phyloP scores from a whole-genome alignment of 2,888 invertebrate genomes.

The Halocaridina rubra region DNA sequence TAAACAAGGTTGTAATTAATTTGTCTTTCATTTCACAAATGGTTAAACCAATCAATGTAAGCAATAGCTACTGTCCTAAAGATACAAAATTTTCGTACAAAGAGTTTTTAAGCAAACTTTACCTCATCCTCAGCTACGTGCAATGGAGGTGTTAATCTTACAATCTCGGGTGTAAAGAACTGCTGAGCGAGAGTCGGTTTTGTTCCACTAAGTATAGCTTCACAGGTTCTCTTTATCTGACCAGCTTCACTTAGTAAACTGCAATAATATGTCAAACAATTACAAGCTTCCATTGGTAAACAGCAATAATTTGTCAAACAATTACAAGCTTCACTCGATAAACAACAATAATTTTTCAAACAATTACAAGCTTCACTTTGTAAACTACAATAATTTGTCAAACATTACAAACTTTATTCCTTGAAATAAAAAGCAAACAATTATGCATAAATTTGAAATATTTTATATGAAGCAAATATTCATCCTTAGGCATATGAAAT shows the following conservation, averaged over 20 bases:
- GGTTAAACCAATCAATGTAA: no score
- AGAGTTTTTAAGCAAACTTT: no score
- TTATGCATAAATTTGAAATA: not conserved
- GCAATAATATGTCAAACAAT: no score
- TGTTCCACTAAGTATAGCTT: slow-evolving; percentile 34
- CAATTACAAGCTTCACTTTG: slow-evolving; percentile 32
- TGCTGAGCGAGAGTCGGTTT: slow-evolving; percentile 33
- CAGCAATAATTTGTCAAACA: no score
- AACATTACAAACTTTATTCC: not conserved
- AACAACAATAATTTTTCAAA: not conserved
- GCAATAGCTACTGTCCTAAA: no score
- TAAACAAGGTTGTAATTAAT: no score
- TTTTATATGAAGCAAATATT: not conserved
- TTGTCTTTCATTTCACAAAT: no score
- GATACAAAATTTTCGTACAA: no score
- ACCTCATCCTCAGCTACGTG: slow-evolving; percentile 55
- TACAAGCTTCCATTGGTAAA: slow-evolving; percentile 21
- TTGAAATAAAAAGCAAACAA: not conserved
- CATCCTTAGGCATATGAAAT: no score
- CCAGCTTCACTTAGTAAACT: slow-evolving; percentile 39
- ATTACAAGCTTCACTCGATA: slow-evolving; percentile 31
- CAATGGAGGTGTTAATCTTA: slow-evolving; percentile 49
- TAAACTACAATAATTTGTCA: slow-evolving; percentile 7
- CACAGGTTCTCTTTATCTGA: slow-evolving; percentile 46
- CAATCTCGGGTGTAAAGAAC: slow-evolving; percentile 43